phyloP scores from a whole-genome alignment of 2,113 vertebrate species.

The Todiramphus chloris region DNA sequence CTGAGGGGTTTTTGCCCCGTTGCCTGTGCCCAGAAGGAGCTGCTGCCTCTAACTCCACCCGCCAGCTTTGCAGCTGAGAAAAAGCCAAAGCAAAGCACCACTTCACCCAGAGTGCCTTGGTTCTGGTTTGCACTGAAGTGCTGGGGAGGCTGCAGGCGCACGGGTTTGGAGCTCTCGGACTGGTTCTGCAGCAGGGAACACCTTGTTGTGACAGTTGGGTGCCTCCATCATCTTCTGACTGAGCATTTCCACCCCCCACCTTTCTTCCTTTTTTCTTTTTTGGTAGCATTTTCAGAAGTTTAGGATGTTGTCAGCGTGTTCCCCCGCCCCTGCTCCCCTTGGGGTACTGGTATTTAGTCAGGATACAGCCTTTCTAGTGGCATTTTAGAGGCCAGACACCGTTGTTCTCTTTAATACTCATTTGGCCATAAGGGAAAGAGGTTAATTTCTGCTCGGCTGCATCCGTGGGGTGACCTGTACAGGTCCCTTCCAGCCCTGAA shows the following conservation, averaged over 20 bases:
- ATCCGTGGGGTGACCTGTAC: background rate
- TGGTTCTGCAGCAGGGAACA: background rate
- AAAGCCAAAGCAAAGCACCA: background rate
- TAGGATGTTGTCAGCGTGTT: background rate
- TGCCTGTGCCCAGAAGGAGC: background rate
- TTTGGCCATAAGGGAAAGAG: background rate
- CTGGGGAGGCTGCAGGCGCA: background rate
- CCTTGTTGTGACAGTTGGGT: background rate
- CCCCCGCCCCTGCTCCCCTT: background rate
- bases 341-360: background rate
- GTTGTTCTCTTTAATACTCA: background rate
- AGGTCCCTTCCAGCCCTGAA: background rate
- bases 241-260: background rate
- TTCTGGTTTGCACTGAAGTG: background rate
- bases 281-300: background rate
- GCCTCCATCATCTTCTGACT: background rate
- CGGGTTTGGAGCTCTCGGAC: background rate
- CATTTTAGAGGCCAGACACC: background rate
- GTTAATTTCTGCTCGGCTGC: background rate
- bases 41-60: background rate
- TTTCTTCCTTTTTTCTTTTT: background rate
- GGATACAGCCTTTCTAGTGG: background rate
- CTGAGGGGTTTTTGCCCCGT: rapidly evolving
- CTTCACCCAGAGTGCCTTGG: too few species aligned
- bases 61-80: background rate